Evolutionary conservation across 2,113 vertebrate species (phyloP).

Genomic region (Polypterus senegalus): DNA sequence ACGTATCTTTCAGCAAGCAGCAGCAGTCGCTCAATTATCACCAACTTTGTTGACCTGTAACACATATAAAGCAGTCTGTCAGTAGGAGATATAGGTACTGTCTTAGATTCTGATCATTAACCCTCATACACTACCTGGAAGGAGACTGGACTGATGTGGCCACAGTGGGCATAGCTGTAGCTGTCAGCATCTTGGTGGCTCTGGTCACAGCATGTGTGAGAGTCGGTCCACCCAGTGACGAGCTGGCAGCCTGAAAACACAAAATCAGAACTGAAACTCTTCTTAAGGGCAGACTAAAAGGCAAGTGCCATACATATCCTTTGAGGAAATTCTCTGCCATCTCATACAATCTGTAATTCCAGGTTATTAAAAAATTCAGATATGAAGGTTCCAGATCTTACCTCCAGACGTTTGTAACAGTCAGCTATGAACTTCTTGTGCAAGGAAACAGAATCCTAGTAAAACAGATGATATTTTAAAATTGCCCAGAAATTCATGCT

Average conservation of each 20-base stretch:
- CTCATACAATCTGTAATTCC: too few species aligned
- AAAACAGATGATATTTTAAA: background rate
- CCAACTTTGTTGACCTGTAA: constrained; percentile 86
- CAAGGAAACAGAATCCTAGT: constrained; percentile 87
- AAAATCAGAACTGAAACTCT: background rate
- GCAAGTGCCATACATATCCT: too few species aligned
- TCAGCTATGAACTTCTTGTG: constrained; percentile 98
- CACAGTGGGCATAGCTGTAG: constrained; percentile 93
- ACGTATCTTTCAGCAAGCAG: constrained; percentile 93
- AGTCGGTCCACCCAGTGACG: constrained; percentile 86
- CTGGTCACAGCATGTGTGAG: constrained; percentile 92
- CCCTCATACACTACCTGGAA: constrained; percentile 62
- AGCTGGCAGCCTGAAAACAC: constrained; percentile 77
- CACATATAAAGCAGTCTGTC: background rate
- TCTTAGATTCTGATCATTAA: constrained; percentile 27
- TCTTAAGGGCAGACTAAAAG: too few species aligned
- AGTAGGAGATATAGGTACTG: constrained; percentile 12
- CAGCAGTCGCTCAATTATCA: constrained; percentile 92
- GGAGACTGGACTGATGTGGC: constrained; percentile 97
- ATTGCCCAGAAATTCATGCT: too few species aligned
- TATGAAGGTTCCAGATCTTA: constrained; percentile 30
- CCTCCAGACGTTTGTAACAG: constrained; percentile 93
- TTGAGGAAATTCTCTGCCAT: too few species aligned
- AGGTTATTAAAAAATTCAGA: too few species aligned
- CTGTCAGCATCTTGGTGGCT: constrained; percentile 97